Evolutionary conservation across 2,797 vertebrate genomes (phyloP), one percentile per base, ranked within the genome.

Genomic region (Enteromius afrohamiltoni): DNA sequence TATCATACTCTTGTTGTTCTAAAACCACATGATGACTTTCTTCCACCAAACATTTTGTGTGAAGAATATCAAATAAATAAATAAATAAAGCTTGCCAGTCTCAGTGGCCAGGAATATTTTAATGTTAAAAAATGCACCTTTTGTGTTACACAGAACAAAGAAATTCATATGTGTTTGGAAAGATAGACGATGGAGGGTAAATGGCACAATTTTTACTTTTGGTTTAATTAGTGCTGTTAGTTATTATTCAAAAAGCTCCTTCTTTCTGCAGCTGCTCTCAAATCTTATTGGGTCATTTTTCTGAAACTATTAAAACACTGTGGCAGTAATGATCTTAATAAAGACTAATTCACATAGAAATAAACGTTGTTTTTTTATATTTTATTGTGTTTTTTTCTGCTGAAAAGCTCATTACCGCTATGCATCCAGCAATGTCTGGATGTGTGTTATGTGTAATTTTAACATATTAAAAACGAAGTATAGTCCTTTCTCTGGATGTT

Each of bases 131-230:
- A 21, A 51, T 73, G 0, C 26, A 47, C 26, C 8, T 51, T 31
- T 49, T 51, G 42, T 49, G 45, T 51, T 73, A 21, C 23, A 29
- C 45, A 51, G 9, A 51, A 11, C 26, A 34, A 53, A 51, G 26
- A 53, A 51, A 49, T 11, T 74, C 70, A 51, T 21, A 7, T 0
- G 1, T 4, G 4, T 53, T 53, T 53, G 29, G 6, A n/a, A 73
- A 74, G 26, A 51, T 73, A 74, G 47, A 51, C 49, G 47, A 73
- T 26, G 17, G 9, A 51, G 47, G 49, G 5, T 51, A 74, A 74
- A n/a, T 34, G 49, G 31, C 29, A 21, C 1, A 51, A 51, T 74
- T 73, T 47, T 49, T 16, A 19, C 47, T 49, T 73, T 73, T 51
- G 45, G 26, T 51, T 45, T 45, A 14, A 51, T 53, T 51, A 31